These are phyloP conservation scores for Calypte anna DNA, from an alignment of 2,113 vertebrate species.

Conservation along the genomic window DNA sequence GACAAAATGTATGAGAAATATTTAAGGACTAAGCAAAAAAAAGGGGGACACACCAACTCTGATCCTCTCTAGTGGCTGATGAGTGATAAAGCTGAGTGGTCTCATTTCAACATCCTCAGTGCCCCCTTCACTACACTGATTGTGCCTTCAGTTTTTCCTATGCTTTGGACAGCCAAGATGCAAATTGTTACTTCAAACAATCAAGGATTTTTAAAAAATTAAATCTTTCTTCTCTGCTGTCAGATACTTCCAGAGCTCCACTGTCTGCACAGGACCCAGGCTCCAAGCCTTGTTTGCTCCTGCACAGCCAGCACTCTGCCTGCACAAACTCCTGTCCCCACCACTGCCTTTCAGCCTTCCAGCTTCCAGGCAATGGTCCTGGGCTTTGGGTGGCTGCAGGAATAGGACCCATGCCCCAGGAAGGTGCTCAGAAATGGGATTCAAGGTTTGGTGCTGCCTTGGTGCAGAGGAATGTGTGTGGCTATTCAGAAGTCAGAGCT, in stretches of 20 bases:
- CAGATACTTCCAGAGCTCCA: background rate
- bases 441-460: background rate
- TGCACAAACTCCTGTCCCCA: fast-evolving
- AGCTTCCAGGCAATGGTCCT: fast-evolving
- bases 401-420: fast-evolving
- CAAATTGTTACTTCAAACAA: background rate
- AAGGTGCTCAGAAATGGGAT: background rate
- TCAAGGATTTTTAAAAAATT: background rate
- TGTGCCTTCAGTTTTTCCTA: background rate
- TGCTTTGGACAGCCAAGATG: background rate
- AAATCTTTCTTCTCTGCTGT: background rate
- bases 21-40: background rate
- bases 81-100: background rate
- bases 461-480: fast-evolving
- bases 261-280: background rate
- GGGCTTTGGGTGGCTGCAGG: background rate
- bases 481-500: background rate
- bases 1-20: background rate
- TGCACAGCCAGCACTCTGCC: background rate
- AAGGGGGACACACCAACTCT: fast-evolving
- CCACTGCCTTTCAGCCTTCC: background rate
- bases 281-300: background rate
- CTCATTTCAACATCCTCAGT: background rate
- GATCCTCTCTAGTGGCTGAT: background rate
- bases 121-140: fast-evolving